Conservation (phyloP, 2,113 vertebrate genomes). For the Lonchura striata region DNA sequence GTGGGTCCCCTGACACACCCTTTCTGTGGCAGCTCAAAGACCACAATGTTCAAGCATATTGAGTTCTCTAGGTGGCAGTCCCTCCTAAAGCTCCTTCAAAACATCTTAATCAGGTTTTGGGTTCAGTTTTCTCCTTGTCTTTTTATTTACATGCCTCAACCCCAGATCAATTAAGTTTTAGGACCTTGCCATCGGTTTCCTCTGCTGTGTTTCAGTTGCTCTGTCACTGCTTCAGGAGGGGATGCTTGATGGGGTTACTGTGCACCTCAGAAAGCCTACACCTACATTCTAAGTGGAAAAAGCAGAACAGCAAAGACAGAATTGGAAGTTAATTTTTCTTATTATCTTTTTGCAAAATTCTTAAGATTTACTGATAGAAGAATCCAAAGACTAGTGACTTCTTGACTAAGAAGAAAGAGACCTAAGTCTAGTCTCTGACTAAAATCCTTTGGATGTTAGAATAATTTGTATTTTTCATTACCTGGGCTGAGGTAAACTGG, state of each 20-base stretch:
- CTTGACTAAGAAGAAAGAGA: background rate
- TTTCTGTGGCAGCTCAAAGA: background rate
- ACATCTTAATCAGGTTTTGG: background rate
- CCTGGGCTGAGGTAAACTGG: background rate
- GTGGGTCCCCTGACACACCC: background rate
- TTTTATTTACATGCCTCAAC: background rate
- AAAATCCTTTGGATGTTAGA: background rate
- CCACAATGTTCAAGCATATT: background rate
- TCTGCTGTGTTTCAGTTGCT: background rate
- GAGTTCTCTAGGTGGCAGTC: background rate
- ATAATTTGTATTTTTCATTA: background rate
- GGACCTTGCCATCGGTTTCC: background rate
- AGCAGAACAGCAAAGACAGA: background rate
- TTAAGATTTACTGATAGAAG: background rate
- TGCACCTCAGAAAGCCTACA: background rate
- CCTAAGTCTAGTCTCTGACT: background rate
- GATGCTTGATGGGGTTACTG: background rate
- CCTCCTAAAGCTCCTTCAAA: background rate
- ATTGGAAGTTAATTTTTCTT: background rate
- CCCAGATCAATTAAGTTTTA: background rate
- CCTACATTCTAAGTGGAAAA: background rate
- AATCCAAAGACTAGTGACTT: background rate
- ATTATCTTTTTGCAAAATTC: background rate
- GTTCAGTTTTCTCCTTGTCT: background rate
- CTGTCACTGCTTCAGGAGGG: background rate